These are phyloP conservation scores for Drosophila siamana DNA, from an alignment of 2,888 invertebrate genomes.

Conservation along the genomic window DNA sequence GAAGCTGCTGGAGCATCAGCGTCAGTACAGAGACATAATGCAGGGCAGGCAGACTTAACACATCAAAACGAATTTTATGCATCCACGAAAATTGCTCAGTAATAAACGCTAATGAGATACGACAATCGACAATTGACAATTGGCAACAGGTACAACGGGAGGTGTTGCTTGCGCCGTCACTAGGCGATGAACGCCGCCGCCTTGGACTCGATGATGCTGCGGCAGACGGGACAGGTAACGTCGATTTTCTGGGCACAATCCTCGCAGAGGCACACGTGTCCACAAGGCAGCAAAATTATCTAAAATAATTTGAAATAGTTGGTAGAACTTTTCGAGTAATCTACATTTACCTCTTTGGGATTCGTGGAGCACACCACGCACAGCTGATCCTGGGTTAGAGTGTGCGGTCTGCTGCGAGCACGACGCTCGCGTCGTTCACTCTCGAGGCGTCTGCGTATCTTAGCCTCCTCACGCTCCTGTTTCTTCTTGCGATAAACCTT, in stretches of 20 bases:
- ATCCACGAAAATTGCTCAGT: slow-evolving; percentile 37
- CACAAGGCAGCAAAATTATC: slow-evolving; percentile 94
- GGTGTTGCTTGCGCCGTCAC: slow-evolving; percentile 10
- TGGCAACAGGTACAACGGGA: slow-evolving; percentile 3
- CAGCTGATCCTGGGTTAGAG: slow-evolving; percentile 88
- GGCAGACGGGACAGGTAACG: slow-evolving; percentile 92
- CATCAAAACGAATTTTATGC: slow-evolving; percentile 54
- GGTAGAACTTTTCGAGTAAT: background rate
- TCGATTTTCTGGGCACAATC: slow-evolving; percentile 92
- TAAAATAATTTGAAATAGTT: slow-evolving; percentile 75
- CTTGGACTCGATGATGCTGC: slow-evolving; percentile 89
- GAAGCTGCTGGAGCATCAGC: slow-evolving; percentile 93
- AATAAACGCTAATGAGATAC: slow-evolving; percentile 40
- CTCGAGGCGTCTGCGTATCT: slow-evolving; percentile 86
- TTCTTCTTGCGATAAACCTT: slow-evolving; percentile 86
- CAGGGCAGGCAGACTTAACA: slow-evolving; percentile 45
- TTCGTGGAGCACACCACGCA: slow-evolving; percentile 95
- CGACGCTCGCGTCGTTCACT: slow-evolving; percentile 89
- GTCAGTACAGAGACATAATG: slow-evolving; percentile 90
- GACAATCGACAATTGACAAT: slow-evolving; percentile 6
- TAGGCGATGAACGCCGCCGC: slow-evolving; percentile 92
- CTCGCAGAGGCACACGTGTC: slow-evolving; percentile 95
- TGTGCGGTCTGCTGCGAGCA: slow-evolving; percentile 87
- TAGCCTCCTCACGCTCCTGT: slow-evolving; percentile 87
- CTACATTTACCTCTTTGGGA: slow-evolving; percentile 89